These are phyloP conservation scores for Poecilia velifera DNA, from an alignment of 2,797 vertebrate genomes.

Conservation along the genomic window DNA sequence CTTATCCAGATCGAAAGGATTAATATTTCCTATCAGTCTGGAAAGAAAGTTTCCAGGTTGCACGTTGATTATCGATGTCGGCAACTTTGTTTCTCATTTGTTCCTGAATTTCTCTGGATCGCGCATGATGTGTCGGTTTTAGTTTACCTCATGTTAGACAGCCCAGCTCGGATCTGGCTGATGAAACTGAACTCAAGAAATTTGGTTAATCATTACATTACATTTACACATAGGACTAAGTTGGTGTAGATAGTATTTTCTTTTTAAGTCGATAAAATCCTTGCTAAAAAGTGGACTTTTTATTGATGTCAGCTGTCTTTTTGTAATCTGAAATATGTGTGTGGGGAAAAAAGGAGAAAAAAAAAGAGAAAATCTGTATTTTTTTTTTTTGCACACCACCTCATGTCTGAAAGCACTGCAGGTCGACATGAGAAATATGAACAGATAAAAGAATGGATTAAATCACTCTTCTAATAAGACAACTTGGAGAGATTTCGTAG, in stretches of 20 bases:
- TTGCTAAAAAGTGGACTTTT: not conserved
- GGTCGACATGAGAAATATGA: not conserved
- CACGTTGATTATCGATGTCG: not conserved
- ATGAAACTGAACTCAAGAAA: not conserved
- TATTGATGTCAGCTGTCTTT: not conserved
- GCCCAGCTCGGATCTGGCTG: not conserved
- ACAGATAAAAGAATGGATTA: not conserved
- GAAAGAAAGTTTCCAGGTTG: too few species aligned
- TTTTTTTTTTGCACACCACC: not conserved
- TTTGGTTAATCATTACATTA: not conserved
- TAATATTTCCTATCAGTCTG: too few species aligned
- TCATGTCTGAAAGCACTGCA: not conserved
- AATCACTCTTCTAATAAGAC: constrained; percentile 1
- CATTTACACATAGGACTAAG: not conserved
- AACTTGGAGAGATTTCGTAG: constrained; percentile 12
- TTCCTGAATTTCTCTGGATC: not conserved
- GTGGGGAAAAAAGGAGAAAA: not conserved
- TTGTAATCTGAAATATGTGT: constrained; percentile 1
- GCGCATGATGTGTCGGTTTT: not conserved
- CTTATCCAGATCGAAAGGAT: not conserved
- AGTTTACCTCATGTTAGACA: not conserved
- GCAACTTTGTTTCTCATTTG: not conserved
- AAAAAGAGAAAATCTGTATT: not conserved
- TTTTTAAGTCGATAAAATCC: not conserved
- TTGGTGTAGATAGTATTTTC: not conserved